Percentiles rank a stretch among this genome's conserved stretches.
These are phyloP conservation scores for Periphyllus acericola DNA, from an alignment of 2,888 invertebrate genomes.

Conservation along the genomic window DNA sequence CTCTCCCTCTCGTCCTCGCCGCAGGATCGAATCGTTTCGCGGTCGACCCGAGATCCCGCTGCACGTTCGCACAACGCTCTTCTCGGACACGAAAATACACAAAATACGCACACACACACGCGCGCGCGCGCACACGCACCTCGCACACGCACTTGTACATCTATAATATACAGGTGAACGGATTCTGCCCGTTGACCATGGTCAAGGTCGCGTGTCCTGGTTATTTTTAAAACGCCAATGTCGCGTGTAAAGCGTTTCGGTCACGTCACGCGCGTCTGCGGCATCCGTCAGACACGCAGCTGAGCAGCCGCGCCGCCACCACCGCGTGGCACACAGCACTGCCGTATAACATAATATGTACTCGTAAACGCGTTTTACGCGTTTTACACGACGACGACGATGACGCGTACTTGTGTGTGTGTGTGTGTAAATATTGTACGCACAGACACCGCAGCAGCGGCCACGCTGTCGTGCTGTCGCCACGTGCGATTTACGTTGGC, in stretches of 20 bases:
- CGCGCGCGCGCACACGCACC: neutral
- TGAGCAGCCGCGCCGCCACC: slow-evolving; percentile 21
- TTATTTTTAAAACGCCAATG: slow-evolving; percentile 55
- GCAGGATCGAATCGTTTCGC: neutral
- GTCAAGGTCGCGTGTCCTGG: slow-evolving; percentile 58
- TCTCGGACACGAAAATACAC: neutral
- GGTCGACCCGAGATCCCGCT: neutral
- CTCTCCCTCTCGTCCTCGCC: neutral
- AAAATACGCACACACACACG: neutral
- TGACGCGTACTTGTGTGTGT: too few species aligned
- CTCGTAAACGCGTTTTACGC: too few species aligned
- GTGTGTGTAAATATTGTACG: too few species aligned
- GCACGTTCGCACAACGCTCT: neutral
- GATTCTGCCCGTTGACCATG: slow-evolving; percentile 59
- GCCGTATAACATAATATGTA: too few species aligned
- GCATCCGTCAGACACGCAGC: slow-evolving; percentile 62
- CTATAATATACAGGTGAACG: slow-evolving; percentile 4
- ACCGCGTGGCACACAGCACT: neutral
- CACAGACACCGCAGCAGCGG: slow-evolving; percentile 1
- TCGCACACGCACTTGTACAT: too few species aligned
- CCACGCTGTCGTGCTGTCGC: neutral
- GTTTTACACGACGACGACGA: neutral
- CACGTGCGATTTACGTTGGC: neutral
- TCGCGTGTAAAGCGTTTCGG: slow-evolving; percentile 61
- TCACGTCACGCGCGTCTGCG: slow-evolving; percentile 60